Base-by-base conservation (phyloP, 2,113 vertebrate genomes). In the Misgurnus anguillicaudatus region DNA sequence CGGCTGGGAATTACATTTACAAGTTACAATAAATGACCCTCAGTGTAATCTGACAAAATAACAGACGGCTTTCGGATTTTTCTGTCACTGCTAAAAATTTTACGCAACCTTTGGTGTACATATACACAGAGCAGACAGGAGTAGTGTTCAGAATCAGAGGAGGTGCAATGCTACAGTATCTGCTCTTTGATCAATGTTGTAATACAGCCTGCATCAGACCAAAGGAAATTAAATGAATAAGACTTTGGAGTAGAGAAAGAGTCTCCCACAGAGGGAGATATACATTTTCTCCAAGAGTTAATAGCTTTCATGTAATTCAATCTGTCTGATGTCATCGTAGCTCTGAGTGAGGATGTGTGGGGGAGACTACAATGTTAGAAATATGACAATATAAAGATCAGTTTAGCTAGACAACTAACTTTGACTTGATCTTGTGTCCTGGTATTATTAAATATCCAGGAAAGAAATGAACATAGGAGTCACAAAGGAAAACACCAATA, bases 201-300 rank as follows among this genome's bases (percentile, higher is more conserved):
- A 75, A 77, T 72, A 66, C 36, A 69, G 77, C 45, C 77, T 73
- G 76, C 81, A 82, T 75, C 60, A 76, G 36, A 69, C 73, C 58
- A 11, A 64, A 75, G 79, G 72, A 87, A 86, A 86, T 84, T 67
- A 87, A 84, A 86, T 80, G 73, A 85, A 68, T 31, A 62, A 67
- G 67, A 47, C 77, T 57, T 68, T 24, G 65, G 55, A 81, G 45
- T 10, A n/a, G 79, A 70, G 73, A 62, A 55, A 73, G 21, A 75
- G 66, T 62, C 39, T 60, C 55, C 64, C 79, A 77, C 78, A 13
- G 69, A 66, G 81, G 75, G 85, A 84, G 75, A 62, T 80, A 82
- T 72, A 83, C 74, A 65, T 75, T 86, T 83, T 82, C 68, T 63
- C 66, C 38, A 64, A 5, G 48, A 78, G 80, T 80, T 74, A 82